Evolutionary conservation across 2,797 vertebrate genomes (phyloP).

Genomic region (Gambelia wislizenii): DNA sequence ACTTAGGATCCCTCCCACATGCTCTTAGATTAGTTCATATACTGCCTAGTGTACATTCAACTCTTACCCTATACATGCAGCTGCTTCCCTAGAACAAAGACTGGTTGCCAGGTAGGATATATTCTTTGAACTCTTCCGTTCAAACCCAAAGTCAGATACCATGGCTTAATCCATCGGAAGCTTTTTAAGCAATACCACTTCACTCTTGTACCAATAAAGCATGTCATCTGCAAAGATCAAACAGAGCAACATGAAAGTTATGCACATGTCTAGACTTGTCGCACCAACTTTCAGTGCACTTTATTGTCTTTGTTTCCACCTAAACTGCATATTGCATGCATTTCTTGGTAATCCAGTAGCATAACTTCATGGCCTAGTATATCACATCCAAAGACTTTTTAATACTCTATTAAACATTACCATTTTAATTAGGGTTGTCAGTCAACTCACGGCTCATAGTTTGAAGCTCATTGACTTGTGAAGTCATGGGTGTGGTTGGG

Average conservation of each 20-base stretch:
- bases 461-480: not conserved
- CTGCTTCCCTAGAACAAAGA: not conserved
- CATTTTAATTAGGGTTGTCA: not conserved
- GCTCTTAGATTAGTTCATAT: not conserved
- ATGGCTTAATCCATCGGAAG: constrained; percentile 22
- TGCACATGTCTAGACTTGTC: constrained; percentile 3
- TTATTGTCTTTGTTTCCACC: not conserved
- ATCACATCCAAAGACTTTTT: not conserved
- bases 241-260: not conserved
- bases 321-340: not conserved
- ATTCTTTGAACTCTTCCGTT: constrained; percentile 12
- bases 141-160: constrained; percentile 18
- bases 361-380: not conserved
- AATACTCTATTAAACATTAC: not conserved
- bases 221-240: constrained; percentile 12
- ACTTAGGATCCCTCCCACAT: not conserved
- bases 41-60: not conserved
- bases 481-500: not conserved
- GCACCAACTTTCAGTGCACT: not conserved
- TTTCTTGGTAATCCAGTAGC: not conserved
- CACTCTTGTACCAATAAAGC: not conserved
- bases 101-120: not conserved
- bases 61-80: not conserved
- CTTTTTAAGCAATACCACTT: not conserved
- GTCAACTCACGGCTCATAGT: not conserved